phyloP scores from a whole-genome alignment of 64 coral and sea anemone species.

The Porites australiensis region DNA sequence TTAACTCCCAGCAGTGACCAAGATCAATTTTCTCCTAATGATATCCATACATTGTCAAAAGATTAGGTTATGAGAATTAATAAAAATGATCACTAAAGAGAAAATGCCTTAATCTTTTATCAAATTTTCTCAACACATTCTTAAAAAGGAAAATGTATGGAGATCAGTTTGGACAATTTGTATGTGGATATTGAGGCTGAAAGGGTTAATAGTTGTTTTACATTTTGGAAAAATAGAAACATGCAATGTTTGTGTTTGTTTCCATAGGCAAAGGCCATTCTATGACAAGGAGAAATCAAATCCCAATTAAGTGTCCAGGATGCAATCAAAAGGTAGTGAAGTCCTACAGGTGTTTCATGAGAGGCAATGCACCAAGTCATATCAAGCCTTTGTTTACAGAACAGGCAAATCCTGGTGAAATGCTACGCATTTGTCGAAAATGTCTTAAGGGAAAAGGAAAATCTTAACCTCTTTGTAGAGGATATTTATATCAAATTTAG shows the following conservation, averaged over 20 bases:
- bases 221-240: neutral
- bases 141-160: too few species aligned
- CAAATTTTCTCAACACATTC: too few species aligned
- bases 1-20: too few species aligned
- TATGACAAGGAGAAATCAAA: slow-evolving; percentile 61
- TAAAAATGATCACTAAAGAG: too few species aligned
- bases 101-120: too few species aligned
- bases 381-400: slow-evolving; percentile 74
- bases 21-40: too few species aligned
- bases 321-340: slow-evolving; percentile 84
- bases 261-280: slow-evolving; percentile 24
- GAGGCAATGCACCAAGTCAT: slow-evolving; percentile 61
- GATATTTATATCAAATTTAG: neutral
- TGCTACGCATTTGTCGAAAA: slow-evolving; percentile 82
- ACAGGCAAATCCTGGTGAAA: slow-evolving; percentile 23
- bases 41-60: too few species aligned
- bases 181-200: too few species aligned
- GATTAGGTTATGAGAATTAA: too few species aligned
- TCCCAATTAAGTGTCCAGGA: slow-evolving; percentile 75
- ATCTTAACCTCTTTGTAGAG: neutral
- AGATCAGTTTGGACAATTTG: too few species aligned
- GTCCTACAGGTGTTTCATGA: slow-evolving; percentile 77
- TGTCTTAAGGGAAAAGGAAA: slow-evolving; percentile 64
- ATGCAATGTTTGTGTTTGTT: neutral
- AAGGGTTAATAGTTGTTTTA: too few species aligned